phyloP scores from a whole-genome alignment of 2,888 invertebrate species.

The Scaptomyza tumidula region DNA sequence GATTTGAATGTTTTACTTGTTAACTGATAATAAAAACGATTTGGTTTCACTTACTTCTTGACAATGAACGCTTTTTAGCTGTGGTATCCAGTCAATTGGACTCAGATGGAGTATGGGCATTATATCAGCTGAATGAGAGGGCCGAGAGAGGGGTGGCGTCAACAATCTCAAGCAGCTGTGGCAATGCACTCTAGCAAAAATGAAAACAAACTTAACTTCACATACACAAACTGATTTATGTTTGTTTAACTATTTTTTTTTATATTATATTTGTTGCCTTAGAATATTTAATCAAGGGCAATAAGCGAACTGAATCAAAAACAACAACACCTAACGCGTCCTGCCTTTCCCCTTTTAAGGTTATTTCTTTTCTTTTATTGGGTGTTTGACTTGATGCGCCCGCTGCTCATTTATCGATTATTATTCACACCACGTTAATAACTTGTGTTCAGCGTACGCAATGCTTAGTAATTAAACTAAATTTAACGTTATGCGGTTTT shows the following conservation, averaged over 20 bases:
- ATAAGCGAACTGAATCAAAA: slow-evolving; percentile 20
- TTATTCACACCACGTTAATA: slow-evolving; percentile 53
- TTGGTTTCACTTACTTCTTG: slow-evolving; percentile 82
- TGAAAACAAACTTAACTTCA: neutral
- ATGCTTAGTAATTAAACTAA: slow-evolving; percentile 35
- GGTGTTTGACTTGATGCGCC: slow-evolving; percentile 10
- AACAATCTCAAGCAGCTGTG: slow-evolving; percentile 4
- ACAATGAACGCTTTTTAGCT: slow-evolving; percentile 76
- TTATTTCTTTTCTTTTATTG: neutral
- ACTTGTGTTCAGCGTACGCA: slow-evolving; percentile 10
- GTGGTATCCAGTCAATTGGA: slow-evolving; percentile 76
- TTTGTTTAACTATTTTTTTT: slow-evolving; percentile 13
- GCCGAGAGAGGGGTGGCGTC: neutral
- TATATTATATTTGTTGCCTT: slow-evolving; percentile 14
- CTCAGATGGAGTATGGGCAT: slow-evolving; percentile 73
- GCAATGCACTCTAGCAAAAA: slow-evolving; percentile 1
- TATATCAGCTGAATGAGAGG: slow-evolving; percentile 35
- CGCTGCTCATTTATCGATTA: slow-evolving; percentile 61
- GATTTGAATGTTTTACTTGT: neutral
- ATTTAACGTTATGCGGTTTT: slow-evolving; percentile 27
- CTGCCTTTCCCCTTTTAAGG: slow-evolving; percentile 4
- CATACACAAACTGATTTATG: slow-evolving; percentile 5
- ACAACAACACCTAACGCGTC: slow-evolving; percentile 6
- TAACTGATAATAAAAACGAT: neutral
- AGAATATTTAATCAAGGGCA: slow-evolving; percentile 49